phyloP scores from a whole-genome alignment of 2,113 vertebrate genomes.

The Sula dactylatra region DNA sequence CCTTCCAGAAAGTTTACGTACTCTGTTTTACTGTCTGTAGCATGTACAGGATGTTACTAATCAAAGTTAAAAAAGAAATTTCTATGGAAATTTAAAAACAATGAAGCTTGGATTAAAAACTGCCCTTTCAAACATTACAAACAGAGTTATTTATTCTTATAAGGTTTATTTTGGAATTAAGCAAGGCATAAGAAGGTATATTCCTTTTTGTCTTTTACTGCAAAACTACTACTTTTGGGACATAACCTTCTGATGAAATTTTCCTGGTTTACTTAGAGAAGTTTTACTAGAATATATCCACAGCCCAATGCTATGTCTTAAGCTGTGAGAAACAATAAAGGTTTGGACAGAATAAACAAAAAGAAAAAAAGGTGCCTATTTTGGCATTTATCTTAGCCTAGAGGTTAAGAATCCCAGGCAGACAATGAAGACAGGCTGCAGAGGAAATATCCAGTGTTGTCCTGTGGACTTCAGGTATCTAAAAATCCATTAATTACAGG shows the following conservation, averaged over 20 bases:
- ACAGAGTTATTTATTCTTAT: neutral
- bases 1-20: neutral
- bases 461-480: neutral
- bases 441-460: neutral
- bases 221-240: neutral
- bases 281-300: neutral
- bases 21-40: neutral
- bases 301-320: neutral
- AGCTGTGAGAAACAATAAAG: neutral
- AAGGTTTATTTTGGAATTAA: neutral
- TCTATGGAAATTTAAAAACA: neutral
- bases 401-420: neutral
- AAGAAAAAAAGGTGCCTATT: neutral
- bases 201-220: neutral
- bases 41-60: neutral
- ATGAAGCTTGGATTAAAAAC: neutral
- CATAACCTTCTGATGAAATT: neutral
- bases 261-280: neutral
- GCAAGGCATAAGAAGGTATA: neutral
- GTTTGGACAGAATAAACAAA: neutral
- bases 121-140: neutral
- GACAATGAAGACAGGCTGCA: neutral
- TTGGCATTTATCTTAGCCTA: neutral
- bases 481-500: neutral
- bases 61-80: neutral